Conservation (phyloP, 2,113 vertebrate genomes). For the Verasper variegatus region DNA sequence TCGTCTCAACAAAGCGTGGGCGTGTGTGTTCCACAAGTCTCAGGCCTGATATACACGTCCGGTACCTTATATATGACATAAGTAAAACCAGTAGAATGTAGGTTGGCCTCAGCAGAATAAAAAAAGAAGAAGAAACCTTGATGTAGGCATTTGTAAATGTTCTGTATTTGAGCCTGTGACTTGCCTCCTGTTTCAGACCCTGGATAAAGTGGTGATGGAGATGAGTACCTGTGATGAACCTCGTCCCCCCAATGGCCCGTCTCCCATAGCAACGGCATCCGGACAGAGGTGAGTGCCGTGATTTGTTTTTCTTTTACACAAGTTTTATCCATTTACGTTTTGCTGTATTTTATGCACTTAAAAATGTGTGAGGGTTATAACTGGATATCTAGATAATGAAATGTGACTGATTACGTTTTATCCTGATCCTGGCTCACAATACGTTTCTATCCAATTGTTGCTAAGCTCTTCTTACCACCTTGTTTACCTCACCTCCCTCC, state of each 20-base stretch:
- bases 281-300: constrained; percentile 89
- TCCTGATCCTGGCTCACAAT: no score
- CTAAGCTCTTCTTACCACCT: neutral
- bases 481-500: neutral
- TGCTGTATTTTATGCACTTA: no score
- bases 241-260: constrained; percentile 94
- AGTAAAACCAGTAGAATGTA: no score
- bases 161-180: neutral
- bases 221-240: constrained; percentile 99
- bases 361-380: no score
- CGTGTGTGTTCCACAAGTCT: neutral
- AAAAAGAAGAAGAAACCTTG: no score
- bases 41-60: neutral
- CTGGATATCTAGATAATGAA: no score
- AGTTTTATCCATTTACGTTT: neutral
- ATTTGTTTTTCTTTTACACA: neutral
- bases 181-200: constrained; percentile 79
- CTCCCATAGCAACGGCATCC: constrained; percentile 96
- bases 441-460: neutral
- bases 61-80: no score
- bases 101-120: no score
- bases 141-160: no score
- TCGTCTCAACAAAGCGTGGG: neutral
- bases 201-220: constrained; percentile 99
- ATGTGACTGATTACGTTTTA: no score